Percentiles rank a stretch among this genome's conserved stretches.
Conservation (phyloP, 2,113 vertebrate genomes). For the Pundamilia nyererei region DNA sequence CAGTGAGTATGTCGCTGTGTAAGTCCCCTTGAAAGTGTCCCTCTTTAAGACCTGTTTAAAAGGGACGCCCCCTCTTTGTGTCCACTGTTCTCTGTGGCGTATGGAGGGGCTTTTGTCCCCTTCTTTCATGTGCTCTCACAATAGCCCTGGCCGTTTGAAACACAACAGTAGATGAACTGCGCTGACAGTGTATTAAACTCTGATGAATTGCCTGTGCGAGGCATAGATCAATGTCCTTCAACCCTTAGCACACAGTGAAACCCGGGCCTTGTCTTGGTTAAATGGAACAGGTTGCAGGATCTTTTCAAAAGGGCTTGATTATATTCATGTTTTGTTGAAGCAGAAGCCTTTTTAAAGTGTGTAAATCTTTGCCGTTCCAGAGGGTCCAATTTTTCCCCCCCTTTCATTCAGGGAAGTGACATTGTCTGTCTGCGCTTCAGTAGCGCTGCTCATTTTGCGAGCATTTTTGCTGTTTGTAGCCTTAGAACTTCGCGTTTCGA, state of each 20-base stretch:
- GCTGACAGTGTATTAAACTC: slow-evolving; percentile 81
- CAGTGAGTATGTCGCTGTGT: slow-evolving; percentile 66
- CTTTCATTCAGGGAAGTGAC: slow-evolving; percentile 51
- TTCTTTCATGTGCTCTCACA: slow-evolving; percentile 74
- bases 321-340: slow-evolving; percentile 77
- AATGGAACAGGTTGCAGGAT: slow-evolving; percentile 72
- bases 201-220: slow-evolving; percentile 78
- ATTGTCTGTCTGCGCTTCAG: slow-evolving; percentile 36
- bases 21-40: slow-evolving; percentile 73
- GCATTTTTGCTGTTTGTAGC: slow-evolving; percentile 3
- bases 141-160: slow-evolving; percentile 71
- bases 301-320: slow-evolving; percentile 68
- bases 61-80: slow-evolving; percentile 78
- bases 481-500: not conserved
- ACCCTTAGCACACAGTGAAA: slow-evolving; percentile 67
- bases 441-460: slow-evolving; percentile 39
- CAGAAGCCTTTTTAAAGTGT: slow-evolving; percentile 73
- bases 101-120: slow-evolving; percentile 74
- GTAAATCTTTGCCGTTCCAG: slow-evolving; percentile 69
- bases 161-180: slow-evolving; percentile 80
- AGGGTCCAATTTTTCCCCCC: slow-evolving; percentile 18
- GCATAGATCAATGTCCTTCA: slow-evolving; percentile 77
- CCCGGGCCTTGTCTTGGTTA: slow-evolving; percentile 67
- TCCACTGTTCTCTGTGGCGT: slow-evolving; percentile 72
- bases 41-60: slow-evolving; percentile 75